Percentiles rank a stretch among this genome's conserved stretches.
These are phyloP conservation scores for Sus cebifrons DNA, from an alignment of 2,797 vertebrate genomes.

Conservation along the genomic window DNA sequence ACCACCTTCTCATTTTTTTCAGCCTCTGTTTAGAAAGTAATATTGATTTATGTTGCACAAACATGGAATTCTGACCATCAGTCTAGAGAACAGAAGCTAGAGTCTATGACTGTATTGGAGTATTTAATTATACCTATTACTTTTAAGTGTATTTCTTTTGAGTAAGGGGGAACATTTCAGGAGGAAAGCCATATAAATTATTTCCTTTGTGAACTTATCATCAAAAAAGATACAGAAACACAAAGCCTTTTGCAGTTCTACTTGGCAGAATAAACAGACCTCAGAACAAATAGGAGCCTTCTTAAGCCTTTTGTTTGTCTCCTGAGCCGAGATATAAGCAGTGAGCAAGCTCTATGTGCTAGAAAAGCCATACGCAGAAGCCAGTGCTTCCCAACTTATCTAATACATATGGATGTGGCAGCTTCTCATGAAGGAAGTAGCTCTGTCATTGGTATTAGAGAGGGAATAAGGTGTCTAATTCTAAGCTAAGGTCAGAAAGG, in stretches of 20 bases:
- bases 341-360: slow-evolving; percentile 29
- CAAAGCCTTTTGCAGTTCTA: slow-evolving; percentile 37
- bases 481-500: slow-evolving; percentile 77
- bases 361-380: slow-evolving; percentile 46
- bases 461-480: slow-evolving; percentile 68
- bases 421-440: slow-evolving; percentile 53
- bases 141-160: slow-evolving; percentile 70
- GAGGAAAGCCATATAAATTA: slow-evolving; percentile 36
- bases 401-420: slow-evolving; percentile 79
- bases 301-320: slow-evolving; percentile 68
- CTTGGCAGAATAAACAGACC: slow-evolving; percentile 69
- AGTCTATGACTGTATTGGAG: not conserved
- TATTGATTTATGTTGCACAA: slow-evolving; percentile 49
- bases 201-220: slow-evolving; percentile 69
- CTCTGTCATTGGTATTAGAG: slow-evolving; percentile 17
- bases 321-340: slow-evolving; percentile 64
- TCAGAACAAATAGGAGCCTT: slow-evolving; percentile 64
- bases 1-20: slow-evolving; percentile 27
- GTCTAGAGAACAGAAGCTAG: not conserved
- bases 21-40: slow-evolving; percentile 33
- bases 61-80: not conserved
- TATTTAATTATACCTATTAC: slow-evolving; percentile 73
- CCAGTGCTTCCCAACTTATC: not conserved
- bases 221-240: slow-evolving; percentile 70
- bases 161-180: not conserved